phyloP scores from a whole-genome alignment of 1,140 invertebrate species.

The Drosophila quadrilineata region DNA sequence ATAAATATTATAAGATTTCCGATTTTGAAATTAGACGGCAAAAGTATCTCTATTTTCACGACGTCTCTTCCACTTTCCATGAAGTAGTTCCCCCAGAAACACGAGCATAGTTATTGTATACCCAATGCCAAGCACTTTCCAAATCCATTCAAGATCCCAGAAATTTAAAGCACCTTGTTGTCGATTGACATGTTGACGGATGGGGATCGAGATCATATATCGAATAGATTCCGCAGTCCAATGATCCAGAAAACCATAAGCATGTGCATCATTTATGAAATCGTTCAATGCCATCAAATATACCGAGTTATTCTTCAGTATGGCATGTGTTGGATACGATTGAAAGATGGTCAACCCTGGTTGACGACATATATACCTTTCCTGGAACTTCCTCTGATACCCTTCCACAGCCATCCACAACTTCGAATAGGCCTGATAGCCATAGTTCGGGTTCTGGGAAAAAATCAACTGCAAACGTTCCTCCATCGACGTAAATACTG shows the following conservation, averaged over 20 bases:
- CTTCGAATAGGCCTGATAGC: no score
- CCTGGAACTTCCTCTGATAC: no score
- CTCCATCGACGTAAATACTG: background rate
- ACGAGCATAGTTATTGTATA: background rate
- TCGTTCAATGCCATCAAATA: no score
- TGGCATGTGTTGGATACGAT: no score
- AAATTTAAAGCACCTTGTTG: background rate
- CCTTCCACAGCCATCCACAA: no score
- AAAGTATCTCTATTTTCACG: background rate
- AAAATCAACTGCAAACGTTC: background rate
- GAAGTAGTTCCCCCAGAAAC: background rate
- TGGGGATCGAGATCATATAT: background rate
- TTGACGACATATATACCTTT: no score
- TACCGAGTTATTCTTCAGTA: no score
- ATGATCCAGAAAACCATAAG: background rate
- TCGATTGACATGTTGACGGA: background rate
- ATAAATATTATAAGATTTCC: background rate
- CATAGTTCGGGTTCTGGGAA: no score
- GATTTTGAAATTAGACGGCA: background rate
- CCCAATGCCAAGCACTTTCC: background rate
- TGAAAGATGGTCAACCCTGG: no score
- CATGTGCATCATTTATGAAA: no score
- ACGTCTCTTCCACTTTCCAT: background rate
- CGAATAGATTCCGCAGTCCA: background rate
- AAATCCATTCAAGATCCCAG: conserved; percentile 3